Conservation (phyloP, 2,797 vertebrate species). For the Enteromius treurensis region DNA sequence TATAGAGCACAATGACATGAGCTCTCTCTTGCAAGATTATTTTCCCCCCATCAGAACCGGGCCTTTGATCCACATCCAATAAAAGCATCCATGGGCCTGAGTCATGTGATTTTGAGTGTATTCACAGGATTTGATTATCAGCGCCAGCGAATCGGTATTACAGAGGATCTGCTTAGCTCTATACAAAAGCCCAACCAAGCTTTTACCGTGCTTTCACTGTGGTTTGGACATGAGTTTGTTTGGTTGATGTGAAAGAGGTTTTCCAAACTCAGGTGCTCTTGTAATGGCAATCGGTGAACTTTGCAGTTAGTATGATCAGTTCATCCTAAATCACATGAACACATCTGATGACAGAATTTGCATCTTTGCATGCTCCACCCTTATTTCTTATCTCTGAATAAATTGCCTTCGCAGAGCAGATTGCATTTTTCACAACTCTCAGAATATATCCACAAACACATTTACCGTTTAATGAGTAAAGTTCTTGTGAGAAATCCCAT, state of each 20-base stretch:
- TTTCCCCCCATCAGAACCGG: not conserved
- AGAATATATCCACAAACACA: not conserved
- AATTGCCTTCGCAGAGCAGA: not conserved
- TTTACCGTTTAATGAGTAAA: not conserved
- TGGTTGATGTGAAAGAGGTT: not conserved
- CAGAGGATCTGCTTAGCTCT: conserved; percentile 27
- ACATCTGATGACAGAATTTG: not conserved
- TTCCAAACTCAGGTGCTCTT: not conserved
- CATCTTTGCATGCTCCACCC: not conserved
- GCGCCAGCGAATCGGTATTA: conserved; percentile 1
- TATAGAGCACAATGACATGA: conserved; percentile 18
- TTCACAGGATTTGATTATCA: conserved; percentile 32
- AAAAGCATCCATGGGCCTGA: conserved; percentile 45
- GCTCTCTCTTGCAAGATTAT: not conserved
- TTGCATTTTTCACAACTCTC: not conserved
- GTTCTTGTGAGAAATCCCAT: not conserved
- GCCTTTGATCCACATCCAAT: conserved; percentile 17
- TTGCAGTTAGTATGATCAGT: not conserved
- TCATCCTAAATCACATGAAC: not conserved
- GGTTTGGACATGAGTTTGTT: not conserved
- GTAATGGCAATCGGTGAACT: not conserved
- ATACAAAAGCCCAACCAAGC: conserved; percentile 11
- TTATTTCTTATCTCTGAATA: not conserved
- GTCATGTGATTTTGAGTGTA: conserved; percentile 16
- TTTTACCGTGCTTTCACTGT: conserved; percentile 4